phyloP scores from a whole-genome alignment of 2,888 invertebrate genomes.

The Himalopsyche japonica region DNA sequence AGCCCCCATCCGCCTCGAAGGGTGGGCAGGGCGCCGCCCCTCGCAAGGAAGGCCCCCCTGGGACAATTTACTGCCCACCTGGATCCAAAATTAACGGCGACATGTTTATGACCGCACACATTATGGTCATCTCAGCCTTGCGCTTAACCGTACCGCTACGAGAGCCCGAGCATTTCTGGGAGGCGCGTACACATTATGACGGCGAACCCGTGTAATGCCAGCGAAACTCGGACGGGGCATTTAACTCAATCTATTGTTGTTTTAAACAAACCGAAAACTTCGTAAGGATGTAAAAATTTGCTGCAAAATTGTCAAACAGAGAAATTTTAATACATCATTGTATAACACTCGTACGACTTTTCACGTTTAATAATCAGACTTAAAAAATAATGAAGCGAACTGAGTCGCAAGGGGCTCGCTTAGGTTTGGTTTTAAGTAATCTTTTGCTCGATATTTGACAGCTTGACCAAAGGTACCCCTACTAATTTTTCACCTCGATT shows the following conservation, averaged over 20 bases:
- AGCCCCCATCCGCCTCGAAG: background rate
- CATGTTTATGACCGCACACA: slow-evolving; percentile 42
- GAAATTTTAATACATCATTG: too few relatives aligned
- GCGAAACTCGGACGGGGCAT: background rate
- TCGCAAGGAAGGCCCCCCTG: slow-evolving; percentile 31
- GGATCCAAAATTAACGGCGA: slow-evolving; percentile 42
- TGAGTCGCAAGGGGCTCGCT: too few relatives aligned
- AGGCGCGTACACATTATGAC: background rate
- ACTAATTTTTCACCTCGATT: too few relatives aligned
- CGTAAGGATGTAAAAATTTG: background rate
- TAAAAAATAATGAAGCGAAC: too few relatives aligned
- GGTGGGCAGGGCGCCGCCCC: background rate
- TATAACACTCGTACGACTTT: too few relatives aligned
- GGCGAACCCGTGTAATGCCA: background rate
- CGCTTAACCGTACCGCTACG: slow-evolving; percentile 31
- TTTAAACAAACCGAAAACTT: background rate
- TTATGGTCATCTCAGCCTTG: slow-evolving; percentile 42
- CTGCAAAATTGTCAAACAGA: too few relatives aligned
- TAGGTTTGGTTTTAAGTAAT: too few relatives aligned
- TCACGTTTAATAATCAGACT: too few relatives aligned
- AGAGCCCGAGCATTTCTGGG: background rate
- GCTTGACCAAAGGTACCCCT: too few relatives aligned
- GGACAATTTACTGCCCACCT: slow-evolving; percentile 42
- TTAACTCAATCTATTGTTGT: background rate
- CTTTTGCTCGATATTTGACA: too few relatives aligned